A percentile compares a stretch with the other conserved stretches of the same genome.
These are phyloP conservation scores for Muschampia staudingeri DNA, from an alignment of 2,888 invertebrate species.

Conservation along the genomic window DNA sequence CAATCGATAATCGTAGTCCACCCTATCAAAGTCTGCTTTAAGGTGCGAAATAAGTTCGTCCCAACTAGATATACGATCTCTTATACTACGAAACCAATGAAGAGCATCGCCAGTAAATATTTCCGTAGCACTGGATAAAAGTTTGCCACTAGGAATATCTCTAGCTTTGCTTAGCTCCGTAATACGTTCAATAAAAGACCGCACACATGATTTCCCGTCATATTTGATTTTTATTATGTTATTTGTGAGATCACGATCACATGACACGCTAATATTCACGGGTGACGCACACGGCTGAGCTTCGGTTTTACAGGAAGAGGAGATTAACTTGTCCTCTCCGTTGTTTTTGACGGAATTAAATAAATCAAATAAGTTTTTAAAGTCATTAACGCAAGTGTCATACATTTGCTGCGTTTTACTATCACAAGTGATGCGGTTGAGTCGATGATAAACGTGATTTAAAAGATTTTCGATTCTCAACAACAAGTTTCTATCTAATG, in stretches of 20 bases:
- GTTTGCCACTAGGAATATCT: background rate
- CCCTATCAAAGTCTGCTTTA: background rate
- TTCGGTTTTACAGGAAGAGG: background rate
- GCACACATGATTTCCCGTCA: background rate
- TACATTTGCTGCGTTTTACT: background rate
- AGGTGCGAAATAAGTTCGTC: background rate
- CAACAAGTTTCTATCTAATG: background rate
- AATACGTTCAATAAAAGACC: constrained; percentile 4
- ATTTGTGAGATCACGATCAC: background rate
- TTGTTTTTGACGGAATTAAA: background rate
- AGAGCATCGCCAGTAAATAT: constrained; percentile 16
- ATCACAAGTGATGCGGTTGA: background rate
- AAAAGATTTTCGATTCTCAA: background rate
- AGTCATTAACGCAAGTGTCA: background rate
- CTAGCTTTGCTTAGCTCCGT: constrained; percentile 6
- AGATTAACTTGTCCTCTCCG: background rate
- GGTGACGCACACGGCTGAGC: background rate
- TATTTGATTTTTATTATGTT: background rate
- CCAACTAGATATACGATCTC: background rate
- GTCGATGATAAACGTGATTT: background rate
- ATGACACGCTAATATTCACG: background rate
- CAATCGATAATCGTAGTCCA: background rate
- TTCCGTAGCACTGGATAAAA: background rate
- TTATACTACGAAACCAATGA: background rate
- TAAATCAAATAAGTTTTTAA: background rate